A percentile compares a stretch with the other conserved stretches of the same genome.
Evolutionary conservation across 2,888 invertebrate genomes (phyloP).

Genomic region (Drosophila incognita): DNA sequence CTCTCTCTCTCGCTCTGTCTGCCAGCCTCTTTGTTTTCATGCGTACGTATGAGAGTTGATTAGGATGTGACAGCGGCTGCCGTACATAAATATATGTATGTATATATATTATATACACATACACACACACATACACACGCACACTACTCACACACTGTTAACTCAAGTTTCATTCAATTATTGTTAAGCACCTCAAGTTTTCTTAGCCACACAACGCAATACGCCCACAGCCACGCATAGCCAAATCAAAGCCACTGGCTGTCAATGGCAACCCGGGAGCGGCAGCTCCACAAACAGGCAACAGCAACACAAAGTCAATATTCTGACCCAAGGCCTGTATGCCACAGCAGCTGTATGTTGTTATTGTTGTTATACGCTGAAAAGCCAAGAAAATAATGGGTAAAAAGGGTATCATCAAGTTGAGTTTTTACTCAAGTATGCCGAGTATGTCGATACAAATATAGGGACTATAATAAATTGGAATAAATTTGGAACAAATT

Average conservation of each 20-base stretch:
- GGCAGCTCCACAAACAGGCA: constrained; percentile 17
- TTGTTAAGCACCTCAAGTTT: constrained; percentile 79
- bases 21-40: not conserved
- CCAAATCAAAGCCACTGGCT: constrained; percentile 62
- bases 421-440: not conserved
- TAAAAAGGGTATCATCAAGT: not conserved
- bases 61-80: not conserved
- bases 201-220: constrained; percentile 70
- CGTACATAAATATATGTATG: not conserved
- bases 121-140: constrained; percentile 6
- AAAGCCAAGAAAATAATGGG: not conserved
- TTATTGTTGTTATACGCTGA: constrained; percentile 2
- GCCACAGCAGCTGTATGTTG: constrained; percentile 22
- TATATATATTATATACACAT: not conserved
- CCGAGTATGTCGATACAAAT: not conserved
- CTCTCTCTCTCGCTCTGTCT: not conserved
- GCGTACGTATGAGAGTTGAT: constrained; percentile 1
- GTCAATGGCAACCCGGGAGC: constrained; percentile 11
- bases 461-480: not conserved
- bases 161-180: constrained; percentile 79
- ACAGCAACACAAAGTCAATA: constrained; percentile 12
- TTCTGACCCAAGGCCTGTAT: constrained; percentile 13
- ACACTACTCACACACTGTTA: constrained; percentile 47
- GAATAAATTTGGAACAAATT: not conserved
- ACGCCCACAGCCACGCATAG: constrained; percentile 41